These are phyloP conservation scores for Incurvaria masculella DNA, from an alignment of 2,888 invertebrate genomes.

Conservation along the genomic window DNA sequence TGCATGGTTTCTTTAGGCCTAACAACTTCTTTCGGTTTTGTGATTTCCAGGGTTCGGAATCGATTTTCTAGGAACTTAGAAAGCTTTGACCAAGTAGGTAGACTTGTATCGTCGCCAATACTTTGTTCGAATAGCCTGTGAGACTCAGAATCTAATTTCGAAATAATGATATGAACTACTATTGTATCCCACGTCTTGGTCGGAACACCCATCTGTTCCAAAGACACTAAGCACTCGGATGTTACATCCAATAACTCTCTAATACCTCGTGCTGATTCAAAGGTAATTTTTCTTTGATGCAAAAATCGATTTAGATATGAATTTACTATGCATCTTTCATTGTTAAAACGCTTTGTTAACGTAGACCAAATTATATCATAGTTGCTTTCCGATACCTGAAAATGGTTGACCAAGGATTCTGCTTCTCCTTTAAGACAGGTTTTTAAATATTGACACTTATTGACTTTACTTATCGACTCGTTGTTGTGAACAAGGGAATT, in stretches of 20 bases:
- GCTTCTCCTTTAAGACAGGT: slow-evolving; percentile 14
- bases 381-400: slow-evolving; percentile 11
- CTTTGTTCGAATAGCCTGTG: slow-evolving; percentile 16
- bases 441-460: slow-evolving; percentile 16
- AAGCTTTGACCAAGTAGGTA: slow-evolving; percentile 13
- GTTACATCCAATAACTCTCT: slow-evolving; percentile 18
- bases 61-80: slow-evolving; percentile 17
- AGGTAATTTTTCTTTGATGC: slow-evolving; percentile 12
- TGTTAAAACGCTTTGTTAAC: slow-evolving; percentile 14
- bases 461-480: slow-evolving; percentile 10
- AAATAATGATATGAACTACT: background rate
- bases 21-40: slow-evolving; percentile 1
- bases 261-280: slow-evolving; percentile 12
- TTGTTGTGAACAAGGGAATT: slow-evolving; percentile 9
- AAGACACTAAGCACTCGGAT: slow-evolving; percentile 16
- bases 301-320: slow-evolving; percentile 15
- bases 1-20: too few species aligned
- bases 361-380: slow-evolving; percentile 14
- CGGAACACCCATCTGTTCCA: slow-evolving; percentile 15
- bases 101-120: slow-evolving; percentile 9
- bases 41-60: slow-evolving; percentile 19
- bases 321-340: slow-evolving; percentile 15
- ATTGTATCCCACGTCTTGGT: slow-evolving; percentile 9
- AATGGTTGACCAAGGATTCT: slow-evolving; percentile 11
- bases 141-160: slow-evolving; percentile 18